These are phyloP conservation scores for Pavo muticus DNA, from an alignment of 2,113 vertebrate genomes.

Conservation along the genomic window DNA sequence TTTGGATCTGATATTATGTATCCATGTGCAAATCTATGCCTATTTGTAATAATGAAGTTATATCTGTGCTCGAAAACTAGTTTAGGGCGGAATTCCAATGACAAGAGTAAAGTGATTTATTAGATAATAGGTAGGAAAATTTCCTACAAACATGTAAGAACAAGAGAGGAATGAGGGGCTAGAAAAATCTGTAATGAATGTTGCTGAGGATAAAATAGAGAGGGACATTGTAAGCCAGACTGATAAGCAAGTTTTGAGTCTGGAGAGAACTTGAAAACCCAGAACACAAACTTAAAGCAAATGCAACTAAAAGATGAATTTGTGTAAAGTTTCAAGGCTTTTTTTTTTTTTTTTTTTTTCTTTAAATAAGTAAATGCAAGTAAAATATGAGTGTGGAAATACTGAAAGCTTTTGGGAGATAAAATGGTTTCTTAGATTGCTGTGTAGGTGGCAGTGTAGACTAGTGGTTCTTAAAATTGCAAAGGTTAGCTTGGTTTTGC, in stretches of 20 bases:
- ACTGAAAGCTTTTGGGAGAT: not conserved
- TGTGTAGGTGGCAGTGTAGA: constrained; percentile 2
- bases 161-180: not conserved
- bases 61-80: not conserved
- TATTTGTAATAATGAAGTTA: not conserved
- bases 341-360: not conserved
- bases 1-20: not conserved
- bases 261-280: not conserved
- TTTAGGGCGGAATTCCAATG: not conserved
- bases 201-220: not conserved
- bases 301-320: not conserved
- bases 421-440: not conserved
- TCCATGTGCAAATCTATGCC: not conserved
- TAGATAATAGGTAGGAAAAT: not conserved
- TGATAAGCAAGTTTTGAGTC: not conserved
- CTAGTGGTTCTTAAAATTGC: not conserved
- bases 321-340: not conserved
- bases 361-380: not conserved
- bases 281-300: not conserved
- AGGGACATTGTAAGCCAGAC: not conserved
- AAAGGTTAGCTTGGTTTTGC: not conserved
- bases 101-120: not conserved
- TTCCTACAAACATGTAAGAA: not conserved
- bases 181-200: not conserved
- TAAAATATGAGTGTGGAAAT: not conserved